Evolutionary conservation across 1,140 invertebrate species (phyloP).

Genomic region (Lasioglossum albipes): DNA sequence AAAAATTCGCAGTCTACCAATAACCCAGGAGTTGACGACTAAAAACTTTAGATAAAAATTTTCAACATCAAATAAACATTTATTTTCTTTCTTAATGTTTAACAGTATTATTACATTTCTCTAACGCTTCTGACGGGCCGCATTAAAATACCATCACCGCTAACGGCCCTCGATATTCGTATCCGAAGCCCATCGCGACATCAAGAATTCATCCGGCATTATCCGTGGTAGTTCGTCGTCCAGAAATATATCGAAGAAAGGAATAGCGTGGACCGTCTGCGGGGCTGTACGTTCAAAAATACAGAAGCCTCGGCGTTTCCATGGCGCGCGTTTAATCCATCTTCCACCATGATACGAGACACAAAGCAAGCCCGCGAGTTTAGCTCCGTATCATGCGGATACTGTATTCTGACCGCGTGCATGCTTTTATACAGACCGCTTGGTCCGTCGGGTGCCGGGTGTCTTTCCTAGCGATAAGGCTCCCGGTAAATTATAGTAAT

Average conservation of each 20-base stretch:
- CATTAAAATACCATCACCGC: conserved; percentile 12
- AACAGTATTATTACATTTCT: too few relatives aligned
- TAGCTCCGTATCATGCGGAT: neutral
- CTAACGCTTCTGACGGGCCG: too few relatives aligned
- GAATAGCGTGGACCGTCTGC: too few relatives aligned
- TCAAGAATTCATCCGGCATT: conserved; percentile 22
- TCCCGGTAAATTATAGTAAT: conserved; percentile 31
- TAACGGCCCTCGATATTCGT: neutral
- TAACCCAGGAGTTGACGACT: too few relatives aligned
- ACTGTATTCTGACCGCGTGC: neutral
- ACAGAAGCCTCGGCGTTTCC: neutral
- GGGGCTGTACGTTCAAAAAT: neutral
- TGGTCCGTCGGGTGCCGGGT: too few relatives aligned
- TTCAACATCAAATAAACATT: too few relatives aligned
- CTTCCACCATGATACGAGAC: neutral
- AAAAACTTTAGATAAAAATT: too few relatives aligned
- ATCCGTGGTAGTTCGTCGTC: neutral
- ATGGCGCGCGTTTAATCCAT: conserved; percentile 23
- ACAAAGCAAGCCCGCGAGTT: neutral
- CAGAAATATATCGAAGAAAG: neutral
- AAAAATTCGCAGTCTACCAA: too few relatives aligned
- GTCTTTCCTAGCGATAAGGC: neutral
- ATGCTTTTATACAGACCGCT: neutral
- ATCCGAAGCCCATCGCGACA: neutral
- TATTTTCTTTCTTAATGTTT: too few relatives aligned